Evolutionary conservation across 1,140 invertebrate species (phyloP).

Genomic region (Drosophila sulfurigaster): DNA sequence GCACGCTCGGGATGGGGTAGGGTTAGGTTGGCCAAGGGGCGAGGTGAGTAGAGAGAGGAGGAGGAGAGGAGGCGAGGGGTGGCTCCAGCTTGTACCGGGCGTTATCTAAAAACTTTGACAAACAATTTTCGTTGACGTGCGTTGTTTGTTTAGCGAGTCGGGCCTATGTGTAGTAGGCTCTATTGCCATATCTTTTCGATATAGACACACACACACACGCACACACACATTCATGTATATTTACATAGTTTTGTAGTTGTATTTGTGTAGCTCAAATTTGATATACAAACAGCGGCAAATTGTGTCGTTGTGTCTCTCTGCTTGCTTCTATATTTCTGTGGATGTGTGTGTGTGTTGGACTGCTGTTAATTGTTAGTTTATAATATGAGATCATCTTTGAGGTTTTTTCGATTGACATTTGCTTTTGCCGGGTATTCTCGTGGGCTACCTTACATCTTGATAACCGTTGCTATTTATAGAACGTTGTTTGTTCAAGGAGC

Average conservation of each 20-base stretch:
- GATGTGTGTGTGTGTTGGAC: conserved; percentile 41
- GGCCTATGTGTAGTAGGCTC: conserved; percentile 32
- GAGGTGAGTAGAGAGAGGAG: neutral
- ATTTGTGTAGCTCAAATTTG: conserved; percentile 62
- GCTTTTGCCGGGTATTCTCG: conserved; percentile 26
- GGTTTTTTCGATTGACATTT: conserved; percentile 46
- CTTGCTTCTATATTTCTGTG: neutral
- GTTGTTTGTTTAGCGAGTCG: conserved; percentile 68
- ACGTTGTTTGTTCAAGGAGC: conserved; percentile 23
- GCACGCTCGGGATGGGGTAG: neutral
- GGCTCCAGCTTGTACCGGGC: conserved; percentile 42
- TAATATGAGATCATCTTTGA: conserved; percentile 53
- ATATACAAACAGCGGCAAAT: conserved; percentile 72
- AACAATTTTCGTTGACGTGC: conserved; percentile 74
- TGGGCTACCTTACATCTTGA: conserved; percentile 38
- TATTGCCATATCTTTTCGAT: conserved; percentile 41
- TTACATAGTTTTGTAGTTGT: conserved; percentile 17
- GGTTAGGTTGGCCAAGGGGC: neutral
- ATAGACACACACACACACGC: conserved; percentile 2
- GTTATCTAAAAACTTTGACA: conserved; percentile 82
- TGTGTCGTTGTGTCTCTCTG: conserved; percentile 9
- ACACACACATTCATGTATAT: conserved; percentile 18
- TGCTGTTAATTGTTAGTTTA: conserved; percentile 80
- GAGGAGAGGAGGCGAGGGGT: conserved; percentile 4
- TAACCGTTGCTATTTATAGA: conserved; percentile 44